Evolutionary conservation across 1,140 invertebrate genomes (phyloP), one percentile per base, ranked within the genome.

Genomic region (Lordiphosa mommai): DNA sequence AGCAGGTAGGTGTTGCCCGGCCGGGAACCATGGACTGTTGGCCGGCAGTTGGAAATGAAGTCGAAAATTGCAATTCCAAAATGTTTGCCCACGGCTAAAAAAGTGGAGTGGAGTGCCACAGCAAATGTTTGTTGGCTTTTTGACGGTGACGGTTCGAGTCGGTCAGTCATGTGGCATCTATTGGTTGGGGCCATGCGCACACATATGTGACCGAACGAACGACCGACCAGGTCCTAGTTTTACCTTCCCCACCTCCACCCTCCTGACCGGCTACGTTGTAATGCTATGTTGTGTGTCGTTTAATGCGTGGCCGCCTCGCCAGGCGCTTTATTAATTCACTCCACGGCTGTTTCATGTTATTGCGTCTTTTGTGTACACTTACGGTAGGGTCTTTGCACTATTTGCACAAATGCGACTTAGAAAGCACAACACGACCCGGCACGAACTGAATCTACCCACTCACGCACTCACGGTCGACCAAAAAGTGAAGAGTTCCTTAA

Each of bases 61-160:
- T 84, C 77, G 77, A 84, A 84, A 84, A 84, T 84, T 84, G 77
- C 77, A 84, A 84, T 84, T 84, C 72, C 77, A 84, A 77, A 84
- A 84, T 72, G 77, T 77, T 84, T 84, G 77, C 77, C 77, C 77
- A 84, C 72, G 77, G 77, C 77, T 49, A 70, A 50, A 52, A 55
- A 74, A 43, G 67, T 72, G 63, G 61, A 84, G 56, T 71, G 65
- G 51, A 56, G 64, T 53, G 71, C 30, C 33, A 40, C 40, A 49
- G 34, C 40, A 32, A 17, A 14, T 30, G 46, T 10, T 46, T 32
- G 43, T 46, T 38, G 36, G 43, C 7, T 6, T 33, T 30, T 27
- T 20, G 27, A 34, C 30, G 16, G 27, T 12, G 13, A 33, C n/a
- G 46, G n/a, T 16, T 52, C 9, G 58, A 33, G 27, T 44, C 49